Evolutionary conservation across 1,140 invertebrate species (phyloP), one percentile per base, ranked within the genome.

Genomic region (Penaeus indicus): DNA sequence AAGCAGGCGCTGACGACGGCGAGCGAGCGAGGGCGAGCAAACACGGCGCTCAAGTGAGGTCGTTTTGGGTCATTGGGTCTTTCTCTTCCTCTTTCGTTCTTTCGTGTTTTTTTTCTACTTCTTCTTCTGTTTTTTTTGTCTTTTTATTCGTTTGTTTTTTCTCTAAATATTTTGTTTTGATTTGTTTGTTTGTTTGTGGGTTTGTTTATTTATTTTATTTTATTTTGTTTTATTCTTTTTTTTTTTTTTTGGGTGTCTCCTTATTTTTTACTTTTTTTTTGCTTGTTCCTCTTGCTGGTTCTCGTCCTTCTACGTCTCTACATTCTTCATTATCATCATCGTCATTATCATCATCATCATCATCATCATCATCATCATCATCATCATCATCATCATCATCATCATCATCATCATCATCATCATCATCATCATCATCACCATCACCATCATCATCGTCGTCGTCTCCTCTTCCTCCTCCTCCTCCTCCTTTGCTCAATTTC

Each of bases 381-480:
- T 25, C n/a, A 75, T 25, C 11, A 75, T 75, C n/a, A 25, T 75
- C 69, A 75, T 25, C 69, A 75, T 75, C 69, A 75, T n/a, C 69
- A 75, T 25, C n/a, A 75, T 32, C n/a, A 75, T 25, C n/a, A 75
- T 25, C 69, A 75, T 25, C n/a, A 75, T 75, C 69, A 75, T 25
- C n/a, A 75, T 16, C 69, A 75, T 75, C 69, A 75, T 75, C 69
- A 75, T 25, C n/a, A 75, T 25, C n/a, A 75, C 69, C n/a, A 75
- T 75, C 69, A 75, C n/a, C 69, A 75, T 25, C n/a, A 75, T 25
- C 11, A 75, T 75, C n/a, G 38, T 75, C 69, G 38, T 25, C 69
- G 38, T 75, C 8, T 83, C 25, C 62, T 38, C 27, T 4, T 25
- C 25, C 25, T 64, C 62, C 27, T 64, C 10, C 18, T 64, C 47